Conservation (phyloP, 2,113 vertebrate genomes). For the Leptocoma aspasia region DNA sequence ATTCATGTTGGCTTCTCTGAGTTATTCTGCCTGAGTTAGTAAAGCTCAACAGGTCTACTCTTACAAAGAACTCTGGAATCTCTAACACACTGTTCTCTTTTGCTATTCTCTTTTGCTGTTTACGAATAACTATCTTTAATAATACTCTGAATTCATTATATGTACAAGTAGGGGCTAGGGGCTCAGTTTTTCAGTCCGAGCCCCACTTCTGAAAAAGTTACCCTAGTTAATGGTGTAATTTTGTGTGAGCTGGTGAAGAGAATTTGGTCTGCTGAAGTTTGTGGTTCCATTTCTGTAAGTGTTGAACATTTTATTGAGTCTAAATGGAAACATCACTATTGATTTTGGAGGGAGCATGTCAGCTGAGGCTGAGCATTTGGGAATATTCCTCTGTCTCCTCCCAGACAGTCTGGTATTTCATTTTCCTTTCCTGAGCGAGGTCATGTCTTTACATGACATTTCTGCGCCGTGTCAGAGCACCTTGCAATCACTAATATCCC, state of each 20-base stretch:
- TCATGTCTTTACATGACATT: neutral
- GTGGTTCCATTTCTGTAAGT: neutral
- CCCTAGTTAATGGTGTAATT: neutral
- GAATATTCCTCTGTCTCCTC: neutral
- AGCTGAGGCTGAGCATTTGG: neutral
- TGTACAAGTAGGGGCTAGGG: fast-evolving
- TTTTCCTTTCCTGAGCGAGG: neutral
- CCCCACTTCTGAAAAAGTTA: neutral
- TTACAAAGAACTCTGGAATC: neutral
- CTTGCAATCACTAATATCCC: neutral
- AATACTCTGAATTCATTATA: neutral
- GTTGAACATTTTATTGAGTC: neutral
- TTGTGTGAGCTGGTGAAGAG: neutral
- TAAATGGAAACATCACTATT: neutral
- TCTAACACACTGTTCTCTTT: neutral
- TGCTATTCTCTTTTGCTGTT: neutral
- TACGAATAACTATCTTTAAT: neutral
- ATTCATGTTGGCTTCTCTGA: neutral
- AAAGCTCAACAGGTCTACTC: neutral
- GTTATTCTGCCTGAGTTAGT: neutral
- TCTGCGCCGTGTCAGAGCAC: neutral
- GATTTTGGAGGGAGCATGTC: neutral
- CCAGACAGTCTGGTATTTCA: neutral
- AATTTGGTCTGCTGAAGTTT: neutral
- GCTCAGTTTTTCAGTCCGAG: neutral